Evolutionary conservation across 64 coral and sea anemone species (phyloP).

Genomic region (Acropora tenuis): DNA sequence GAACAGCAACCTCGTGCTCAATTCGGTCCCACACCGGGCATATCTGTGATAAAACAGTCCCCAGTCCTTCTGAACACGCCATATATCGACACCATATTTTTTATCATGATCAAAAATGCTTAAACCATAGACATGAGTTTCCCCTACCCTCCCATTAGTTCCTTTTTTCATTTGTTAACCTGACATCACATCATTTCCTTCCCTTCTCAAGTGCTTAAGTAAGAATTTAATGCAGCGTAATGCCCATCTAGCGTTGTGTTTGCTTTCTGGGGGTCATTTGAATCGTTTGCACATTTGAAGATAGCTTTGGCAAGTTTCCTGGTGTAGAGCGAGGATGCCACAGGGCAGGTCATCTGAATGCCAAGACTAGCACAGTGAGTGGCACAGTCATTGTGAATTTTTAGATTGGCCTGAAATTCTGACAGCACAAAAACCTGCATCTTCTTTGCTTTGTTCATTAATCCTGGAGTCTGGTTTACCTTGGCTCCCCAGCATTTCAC

Average conservation of each 20-base stretch:
- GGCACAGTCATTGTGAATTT: conserved; percentile 46
- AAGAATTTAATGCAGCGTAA: conserved; percentile 38
- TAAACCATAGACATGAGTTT: neutral
- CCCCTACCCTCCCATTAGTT: conserved; percentile 5
- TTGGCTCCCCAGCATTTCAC: neutral
- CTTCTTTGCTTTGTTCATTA: conserved; percentile 8
- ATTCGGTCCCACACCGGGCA: too few relatives aligned
- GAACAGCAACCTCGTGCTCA: too few relatives aligned
- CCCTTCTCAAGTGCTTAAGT: neutral
- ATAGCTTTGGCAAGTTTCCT: conserved; percentile 24
- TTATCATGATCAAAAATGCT: too few relatives aligned
- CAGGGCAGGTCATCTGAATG: conserved; percentile 7
- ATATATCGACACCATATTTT: too few relatives aligned
- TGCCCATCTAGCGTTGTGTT: conserved; percentile 54
- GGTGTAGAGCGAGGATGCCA: conserved; percentile 20
- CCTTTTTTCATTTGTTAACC: conserved; percentile 27
- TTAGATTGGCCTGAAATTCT: conserved; percentile 27
- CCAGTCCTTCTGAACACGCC: neutral
- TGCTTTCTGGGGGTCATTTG: conserved; percentile 36
- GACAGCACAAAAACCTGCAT: conserved; percentile 26
- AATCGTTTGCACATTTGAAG: conserved; percentile 1
- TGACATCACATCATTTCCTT: conserved; percentile 34
- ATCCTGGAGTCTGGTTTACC: neutral
- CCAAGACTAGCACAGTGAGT: conserved; percentile 27
- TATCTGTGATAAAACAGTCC: too few relatives aligned